phyloP scores from a whole-genome alignment of 2,797 vertebrate species.

The Huso huso region DNA sequence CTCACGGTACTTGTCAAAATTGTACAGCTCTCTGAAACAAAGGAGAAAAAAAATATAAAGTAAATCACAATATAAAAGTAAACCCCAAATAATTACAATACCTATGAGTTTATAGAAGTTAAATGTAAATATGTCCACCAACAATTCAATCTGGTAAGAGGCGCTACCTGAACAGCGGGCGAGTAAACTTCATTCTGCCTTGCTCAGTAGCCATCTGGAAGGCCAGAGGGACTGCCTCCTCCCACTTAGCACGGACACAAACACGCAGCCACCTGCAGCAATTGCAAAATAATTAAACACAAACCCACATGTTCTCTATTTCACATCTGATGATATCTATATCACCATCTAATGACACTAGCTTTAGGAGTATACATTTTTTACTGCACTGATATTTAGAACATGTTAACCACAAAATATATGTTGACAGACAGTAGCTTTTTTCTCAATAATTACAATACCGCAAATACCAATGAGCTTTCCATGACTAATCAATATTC shows the following conservation, averaged over 20 bases:
- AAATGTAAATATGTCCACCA: too few species aligned
- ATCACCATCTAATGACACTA: too few species aligned
- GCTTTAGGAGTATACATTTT: too few species aligned
- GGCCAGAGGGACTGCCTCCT: constrained; percentile 78
- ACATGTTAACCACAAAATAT: too few species aligned
- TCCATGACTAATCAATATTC: too few species aligned
- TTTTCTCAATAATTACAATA: too few species aligned
- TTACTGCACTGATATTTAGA: too few species aligned
- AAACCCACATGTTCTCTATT: background rate
- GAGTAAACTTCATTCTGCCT: constrained; percentile 91
- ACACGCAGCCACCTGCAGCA: constrained; percentile 77
- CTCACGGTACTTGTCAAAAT: constrained; percentile 68
- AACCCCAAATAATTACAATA: background rate
- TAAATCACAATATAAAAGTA: background rate
- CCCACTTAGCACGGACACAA: constrained; percentile 80
- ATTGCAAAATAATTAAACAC: too few species aligned
- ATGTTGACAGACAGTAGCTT: too few species aligned
- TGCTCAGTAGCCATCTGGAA: constrained; percentile 90
- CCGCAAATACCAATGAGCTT: too few species aligned
- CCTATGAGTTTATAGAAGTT: background rate
- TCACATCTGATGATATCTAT: too few species aligned
- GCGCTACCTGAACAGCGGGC: constrained; percentile 81
- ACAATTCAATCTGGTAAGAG: too few species aligned
- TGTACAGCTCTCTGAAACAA: constrained; percentile 70
- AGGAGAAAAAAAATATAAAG: background rate